Percentiles rank a stretch among this genome's conserved stretches.
Evolutionary conservation across 2,113 vertebrate genomes (phyloP).

Genomic region (Verasper variegatus): DNA sequence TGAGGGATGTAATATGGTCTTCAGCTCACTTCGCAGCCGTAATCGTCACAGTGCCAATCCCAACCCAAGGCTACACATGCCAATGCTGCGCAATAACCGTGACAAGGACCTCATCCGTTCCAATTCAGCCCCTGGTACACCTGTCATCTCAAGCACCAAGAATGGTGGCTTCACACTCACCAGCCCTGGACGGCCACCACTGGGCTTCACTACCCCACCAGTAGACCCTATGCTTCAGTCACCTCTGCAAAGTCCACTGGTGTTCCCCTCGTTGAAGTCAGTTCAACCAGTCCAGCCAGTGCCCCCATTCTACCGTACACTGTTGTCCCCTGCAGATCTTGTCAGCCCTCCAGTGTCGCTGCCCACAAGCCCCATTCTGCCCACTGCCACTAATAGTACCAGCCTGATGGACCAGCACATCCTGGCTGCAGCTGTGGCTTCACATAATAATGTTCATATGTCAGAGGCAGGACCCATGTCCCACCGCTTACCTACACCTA

Average conservation of each 20-base stretch:
- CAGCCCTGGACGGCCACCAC: slow-evolving; percentile 93
- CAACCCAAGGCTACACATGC: slow-evolving; percentile 98
- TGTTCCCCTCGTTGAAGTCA: slow-evolving; percentile 96
- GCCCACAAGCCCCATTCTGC: slow-evolving; percentile 96
- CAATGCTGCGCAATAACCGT: slow-evolving; percentile 98
- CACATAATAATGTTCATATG: slow-evolving; percentile 77
- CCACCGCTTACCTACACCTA: slow-evolving; percentile 81
- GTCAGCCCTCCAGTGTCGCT: slow-evolving; percentile 95
- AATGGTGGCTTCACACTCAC: slow-evolving; percentile 90
- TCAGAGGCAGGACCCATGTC: slow-evolving; percentile 85
- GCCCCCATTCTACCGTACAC: slow-evolving; percentile 97
- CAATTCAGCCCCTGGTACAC: slow-evolving; percentile 89
- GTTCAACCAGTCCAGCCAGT: slow-evolving; percentile 98
- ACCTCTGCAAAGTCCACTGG: slow-evolving; percentile 91
- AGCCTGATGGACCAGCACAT: slow-evolving; percentile 83
- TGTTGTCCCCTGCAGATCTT: slow-evolving; percentile 93
- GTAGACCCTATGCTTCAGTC: slow-evolving; percentile 94
- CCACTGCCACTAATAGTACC: slow-evolving; percentile 85
- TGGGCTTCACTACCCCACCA: slow-evolving; percentile 96
- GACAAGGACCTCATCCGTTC: slow-evolving; percentile 98
- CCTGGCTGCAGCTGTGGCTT: slow-evolving; percentile 81
- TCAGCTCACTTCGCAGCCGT: slow-evolving; percentile 96
- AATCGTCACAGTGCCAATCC: slow-evolving; percentile 99
- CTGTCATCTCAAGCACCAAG: slow-evolving; percentile 96
- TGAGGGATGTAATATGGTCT: slow-evolving; percentile 99